A percentile compares a stretch with the other conserved stretches of the same genome.
These are phyloP conservation scores for Oscheius sp. DNA, from an alignment of 2,888 invertebrate species.

Conservation along the genomic window DNA sequence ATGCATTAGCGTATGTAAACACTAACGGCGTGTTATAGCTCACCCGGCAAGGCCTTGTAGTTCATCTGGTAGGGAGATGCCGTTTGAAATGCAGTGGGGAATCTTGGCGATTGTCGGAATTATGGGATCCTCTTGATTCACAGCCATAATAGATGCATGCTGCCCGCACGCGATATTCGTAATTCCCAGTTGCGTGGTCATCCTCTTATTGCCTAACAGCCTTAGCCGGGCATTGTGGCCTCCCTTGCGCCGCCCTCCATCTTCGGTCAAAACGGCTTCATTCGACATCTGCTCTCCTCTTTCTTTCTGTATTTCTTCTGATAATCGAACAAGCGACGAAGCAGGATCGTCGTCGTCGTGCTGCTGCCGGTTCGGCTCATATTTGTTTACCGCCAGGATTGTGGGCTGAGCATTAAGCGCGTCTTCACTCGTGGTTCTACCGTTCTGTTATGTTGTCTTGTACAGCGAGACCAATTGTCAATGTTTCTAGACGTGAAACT, in stretches of 20 bases:
- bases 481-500: neutral
- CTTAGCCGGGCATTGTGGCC: constrained; percentile 31
- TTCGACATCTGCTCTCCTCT: constrained; percentile 6
- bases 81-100: neutral
- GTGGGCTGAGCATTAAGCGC: constrained; percentile 15
- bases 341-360: constrained; percentile 15
- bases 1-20: constrained; percentile 34
- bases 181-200: constrained; percentile 29
- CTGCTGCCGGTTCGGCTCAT: constrained; percentile 26
- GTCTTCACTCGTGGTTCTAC: neutral
- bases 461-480: constrained; percentile 13
- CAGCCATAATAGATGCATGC: constrained; percentile 22
- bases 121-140: constrained; percentile 1
- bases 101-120: no score
- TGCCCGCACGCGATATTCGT: constrained; percentile 25
- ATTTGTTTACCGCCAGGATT: constrained; percentile 29
- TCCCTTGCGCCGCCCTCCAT: constrained; percentile 5
- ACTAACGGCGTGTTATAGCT: constrained; percentile 18
- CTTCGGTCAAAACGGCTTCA: neutral
- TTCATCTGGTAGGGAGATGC: constrained; percentile 8
- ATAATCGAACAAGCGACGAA: neutral
- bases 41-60: constrained; percentile 14
- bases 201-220: constrained; percentile 34
- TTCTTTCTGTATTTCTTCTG: neutral
- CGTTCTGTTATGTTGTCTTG: constrained; percentile 20